Conservation (phyloP, 2,113 vertebrate genomes). For the Oryzias javanicus region DNA sequence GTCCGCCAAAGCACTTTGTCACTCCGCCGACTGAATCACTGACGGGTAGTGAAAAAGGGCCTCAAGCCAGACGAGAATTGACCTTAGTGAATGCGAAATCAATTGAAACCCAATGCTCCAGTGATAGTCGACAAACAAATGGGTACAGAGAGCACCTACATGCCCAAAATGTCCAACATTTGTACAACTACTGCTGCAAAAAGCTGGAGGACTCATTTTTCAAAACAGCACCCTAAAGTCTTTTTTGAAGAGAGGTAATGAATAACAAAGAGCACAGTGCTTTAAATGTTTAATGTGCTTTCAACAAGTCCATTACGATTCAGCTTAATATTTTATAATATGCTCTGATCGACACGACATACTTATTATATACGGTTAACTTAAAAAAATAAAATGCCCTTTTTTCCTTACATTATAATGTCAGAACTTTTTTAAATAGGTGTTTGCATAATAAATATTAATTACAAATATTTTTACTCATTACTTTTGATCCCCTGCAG, state of each 20-base stretch:
- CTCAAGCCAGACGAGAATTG: slow-evolving; percentile 27
- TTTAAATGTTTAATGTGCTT: slow-evolving; percentile 58
- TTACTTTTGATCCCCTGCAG: too few relatives aligned
- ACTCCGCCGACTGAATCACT: slow-evolving; percentile 12
- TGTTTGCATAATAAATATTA: too few relatives aligned
- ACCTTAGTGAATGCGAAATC: slow-evolving; percentile 50
- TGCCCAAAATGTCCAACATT: slow-evolving; percentile 11
- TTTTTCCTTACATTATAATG: too few relatives aligned
- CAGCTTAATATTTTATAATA: too few relatives aligned
- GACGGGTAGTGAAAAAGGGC: slow-evolving; percentile 19
- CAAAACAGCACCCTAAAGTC: slow-evolving; percentile 42
- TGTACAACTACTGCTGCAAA: slow-evolving; percentile 18
- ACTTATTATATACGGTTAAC: not conserved
- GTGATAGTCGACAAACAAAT: slow-evolving; percentile 32
- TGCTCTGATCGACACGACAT: not conserved
- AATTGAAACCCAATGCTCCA: slow-evolving; percentile 32
- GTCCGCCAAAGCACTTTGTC: slow-evolving; percentile 18
- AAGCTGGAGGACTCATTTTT: slow-evolving; percentile 50
- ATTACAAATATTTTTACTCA: too few relatives aligned
- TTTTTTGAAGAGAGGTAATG: slow-evolving; percentile 1
- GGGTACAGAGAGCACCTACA: slow-evolving; percentile 12
- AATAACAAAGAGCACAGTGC: slow-evolving; percentile 8
- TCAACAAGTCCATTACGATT: slow-evolving; percentile 1
- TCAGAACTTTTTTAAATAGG: too few relatives aligned
- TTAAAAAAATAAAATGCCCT: too few relatives aligned